Evolutionary conservation across 2,797 vertebrate genomes (phyloP).

Genomic region (Megalops cyprinoides): DNA sequence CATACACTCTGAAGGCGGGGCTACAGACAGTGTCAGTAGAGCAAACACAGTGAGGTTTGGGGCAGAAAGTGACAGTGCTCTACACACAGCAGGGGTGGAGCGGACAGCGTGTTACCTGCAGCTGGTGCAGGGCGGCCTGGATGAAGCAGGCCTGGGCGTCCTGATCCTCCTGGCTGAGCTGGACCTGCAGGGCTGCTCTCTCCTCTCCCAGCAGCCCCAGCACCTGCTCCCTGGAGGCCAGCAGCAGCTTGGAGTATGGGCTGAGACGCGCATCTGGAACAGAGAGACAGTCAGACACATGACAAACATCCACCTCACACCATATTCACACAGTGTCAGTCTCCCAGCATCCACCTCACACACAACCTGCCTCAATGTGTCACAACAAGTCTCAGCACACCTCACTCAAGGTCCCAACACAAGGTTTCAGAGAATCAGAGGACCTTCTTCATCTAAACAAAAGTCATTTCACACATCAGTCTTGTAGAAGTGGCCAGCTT

Average conservation of each 20-base stretch:
- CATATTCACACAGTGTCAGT: not conserved
- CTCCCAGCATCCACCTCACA: constrained; percentile 17
- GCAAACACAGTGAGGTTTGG: not conserved
- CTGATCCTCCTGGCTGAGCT: constrained; percentile 81
- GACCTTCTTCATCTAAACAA: not conserved
- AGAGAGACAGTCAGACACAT: constrained; percentile 34
- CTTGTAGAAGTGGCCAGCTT: not conserved
- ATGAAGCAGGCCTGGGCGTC: constrained; percentile 83
- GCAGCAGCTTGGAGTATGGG: constrained; percentile 92
- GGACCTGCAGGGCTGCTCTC: constrained; percentile 77
- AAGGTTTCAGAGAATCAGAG: not conserved
- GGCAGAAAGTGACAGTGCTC: too few species aligned
- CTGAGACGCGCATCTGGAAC: constrained; percentile 82
- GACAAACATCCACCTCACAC: not conserved
- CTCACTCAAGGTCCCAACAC: not conserved
- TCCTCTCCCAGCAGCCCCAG: constrained; percentile 85
- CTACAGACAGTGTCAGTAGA: not conserved
- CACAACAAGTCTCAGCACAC: not conserved
- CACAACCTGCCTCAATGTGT: constrained; percentile 52
- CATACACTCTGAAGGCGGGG: too few species aligned
- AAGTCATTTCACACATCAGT: too few species aligned
- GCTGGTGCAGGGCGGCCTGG: constrained; percentile 82
- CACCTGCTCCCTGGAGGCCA: constrained; percentile 87
- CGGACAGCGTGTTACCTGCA: constrained; percentile 70
- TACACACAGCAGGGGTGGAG: not conserved